These are phyloP conservation scores for Callithrix jacchus DNA, from an alignment of 2,113 vertebrate species.

Conservation along the genomic window DNA sequence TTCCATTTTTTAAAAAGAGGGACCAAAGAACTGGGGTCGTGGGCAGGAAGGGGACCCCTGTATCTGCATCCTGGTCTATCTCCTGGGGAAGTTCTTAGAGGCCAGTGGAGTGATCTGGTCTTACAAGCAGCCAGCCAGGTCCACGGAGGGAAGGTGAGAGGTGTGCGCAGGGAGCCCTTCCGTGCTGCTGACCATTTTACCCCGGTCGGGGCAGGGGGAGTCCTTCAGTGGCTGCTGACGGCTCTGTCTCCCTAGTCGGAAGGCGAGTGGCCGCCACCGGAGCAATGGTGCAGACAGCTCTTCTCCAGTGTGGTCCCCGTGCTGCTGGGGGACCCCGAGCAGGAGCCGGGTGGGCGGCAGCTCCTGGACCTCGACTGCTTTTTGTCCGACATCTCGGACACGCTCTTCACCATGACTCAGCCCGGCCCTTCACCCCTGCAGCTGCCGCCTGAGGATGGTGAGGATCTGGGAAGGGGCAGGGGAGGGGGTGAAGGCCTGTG, in stretches of 20 bases:
- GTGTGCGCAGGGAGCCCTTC: background rate
- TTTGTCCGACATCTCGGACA: slow-evolving; percentile 97
- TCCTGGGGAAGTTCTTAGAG: background rate
- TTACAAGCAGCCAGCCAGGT: background rate
- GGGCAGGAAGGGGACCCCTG: background rate
- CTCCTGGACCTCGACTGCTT: slow-evolving; percentile 95
- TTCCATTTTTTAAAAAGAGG: too few species aligned
- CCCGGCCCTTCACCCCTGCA: slow-evolving; percentile 84
- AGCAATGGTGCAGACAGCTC: slow-evolving; percentile 92
- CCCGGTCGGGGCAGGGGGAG: background rate
- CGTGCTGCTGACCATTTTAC: too few species aligned
- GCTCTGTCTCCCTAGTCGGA: slow-evolving; percentile 82
- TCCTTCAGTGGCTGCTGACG: background rate
- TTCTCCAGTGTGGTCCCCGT: slow-evolving; percentile 89
- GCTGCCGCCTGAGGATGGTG: slow-evolving; percentile 86
- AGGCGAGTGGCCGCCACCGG: slow-evolving; percentile 85
- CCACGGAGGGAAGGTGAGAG: background rate
- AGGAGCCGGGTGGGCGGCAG: slow-evolving; percentile 82
- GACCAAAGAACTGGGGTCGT: background rate
- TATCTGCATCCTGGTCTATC: background rate
- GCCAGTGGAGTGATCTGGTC: background rate
- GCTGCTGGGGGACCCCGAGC: slow-evolving; percentile 86
- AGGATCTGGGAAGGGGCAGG: slow-evolving; percentile 63
- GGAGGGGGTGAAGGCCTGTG: background rate
- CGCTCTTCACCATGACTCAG: slow-evolving; percentile 98